A percentile compares a stretch with the other conserved stretches of the same genome.
Conservation (phyloP, 2,797 vertebrate genomes). For the Phylloscopus collybita region DNA sequence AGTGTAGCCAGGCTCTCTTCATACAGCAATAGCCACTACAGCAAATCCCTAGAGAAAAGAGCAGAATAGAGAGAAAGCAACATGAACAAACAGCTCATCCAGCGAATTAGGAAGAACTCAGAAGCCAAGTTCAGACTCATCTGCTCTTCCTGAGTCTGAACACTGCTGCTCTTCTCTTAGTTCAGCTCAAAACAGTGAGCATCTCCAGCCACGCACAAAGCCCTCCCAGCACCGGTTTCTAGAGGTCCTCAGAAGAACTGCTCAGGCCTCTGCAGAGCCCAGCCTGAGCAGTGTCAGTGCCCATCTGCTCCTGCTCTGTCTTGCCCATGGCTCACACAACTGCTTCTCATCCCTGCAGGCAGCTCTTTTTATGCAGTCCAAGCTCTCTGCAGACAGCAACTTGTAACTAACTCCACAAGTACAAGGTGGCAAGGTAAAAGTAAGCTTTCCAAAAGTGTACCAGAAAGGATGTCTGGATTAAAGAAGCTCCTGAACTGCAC, state of each 20-base stretch:
- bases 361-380: neutral
- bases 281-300: neutral
- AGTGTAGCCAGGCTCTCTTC: neutral
- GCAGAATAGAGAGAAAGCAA: neutral
- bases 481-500: neutral
- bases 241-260: neutral
- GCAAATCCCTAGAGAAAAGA: neutral
- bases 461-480: neutral
- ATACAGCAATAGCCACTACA: neutral
- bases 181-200: neutral
- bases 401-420: fast-evolving
- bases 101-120: neutral
- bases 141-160: neutral
- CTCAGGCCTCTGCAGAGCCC: neutral
- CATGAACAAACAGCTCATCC: neutral
- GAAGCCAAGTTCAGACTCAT: neutral
- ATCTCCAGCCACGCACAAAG: neutral
- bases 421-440: neutral
- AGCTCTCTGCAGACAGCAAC: neutral
- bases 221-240: neutral
- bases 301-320: neutral
- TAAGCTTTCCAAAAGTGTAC: neutral
- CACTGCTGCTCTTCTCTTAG: neutral
- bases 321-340: neutral
- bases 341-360: neutral